Evolutionary conservation across 2,797 vertebrate species (phyloP).

Genomic region (Crax fasciolata): DNA sequence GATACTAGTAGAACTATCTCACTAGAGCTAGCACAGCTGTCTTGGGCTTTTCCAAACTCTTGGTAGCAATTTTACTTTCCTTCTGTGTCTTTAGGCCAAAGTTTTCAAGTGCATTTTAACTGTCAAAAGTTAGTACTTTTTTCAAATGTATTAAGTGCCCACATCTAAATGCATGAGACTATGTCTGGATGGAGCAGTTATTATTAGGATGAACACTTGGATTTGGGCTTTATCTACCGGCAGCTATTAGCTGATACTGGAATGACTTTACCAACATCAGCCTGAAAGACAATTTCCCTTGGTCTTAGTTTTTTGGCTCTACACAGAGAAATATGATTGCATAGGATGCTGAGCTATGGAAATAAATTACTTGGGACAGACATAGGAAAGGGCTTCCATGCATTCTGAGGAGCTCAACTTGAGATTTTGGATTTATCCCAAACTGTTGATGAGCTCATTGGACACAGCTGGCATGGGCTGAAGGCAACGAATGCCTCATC

Average conservation of each 20-base stretch:
- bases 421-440: constrained; percentile 45
- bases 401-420: not conserved
- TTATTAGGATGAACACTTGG: not conserved
- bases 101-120: constrained; percentile 3
- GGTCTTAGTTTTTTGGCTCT: not conserved
- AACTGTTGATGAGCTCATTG: constrained; percentile 37
- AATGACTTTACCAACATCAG: not conserved
- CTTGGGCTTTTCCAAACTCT: not conserved
- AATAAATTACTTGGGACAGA: not conserved
- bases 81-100: not conserved
- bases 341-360: not conserved
- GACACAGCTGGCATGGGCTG: constrained; percentile 1
- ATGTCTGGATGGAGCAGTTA: not conserved
- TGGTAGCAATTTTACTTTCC: not conserved
- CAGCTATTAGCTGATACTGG: not conserved
- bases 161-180: not conserved
- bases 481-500: not conserved
- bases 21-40: not conserved
- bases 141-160: not conserved
- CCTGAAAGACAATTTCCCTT: not conserved
- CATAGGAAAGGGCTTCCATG: not conserved
- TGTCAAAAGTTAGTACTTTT: not conserved
- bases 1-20: not conserved
- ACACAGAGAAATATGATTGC: not conserved
- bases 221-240: not conserved